phyloP scores from a whole-genome alignment of 2,797 vertebrate genomes.

The Serranus cabrilla region DNA sequence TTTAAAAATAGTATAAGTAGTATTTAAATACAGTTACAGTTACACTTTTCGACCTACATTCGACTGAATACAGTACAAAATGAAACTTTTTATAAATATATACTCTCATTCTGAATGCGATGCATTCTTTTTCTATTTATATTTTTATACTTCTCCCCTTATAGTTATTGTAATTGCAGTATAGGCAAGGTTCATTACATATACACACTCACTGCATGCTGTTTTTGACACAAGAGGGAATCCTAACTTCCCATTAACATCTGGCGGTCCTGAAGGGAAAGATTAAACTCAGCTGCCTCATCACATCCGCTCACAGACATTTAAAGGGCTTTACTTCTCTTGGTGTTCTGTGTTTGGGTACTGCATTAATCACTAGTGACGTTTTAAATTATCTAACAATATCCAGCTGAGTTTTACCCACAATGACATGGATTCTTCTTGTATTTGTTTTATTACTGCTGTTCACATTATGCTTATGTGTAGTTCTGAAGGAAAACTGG shows the following conservation, averaged over 20 bases:
- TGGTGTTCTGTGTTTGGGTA: slow-evolving; percentile 1
- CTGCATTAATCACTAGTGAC: slow-evolving; percentile 4
- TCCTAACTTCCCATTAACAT: slow-evolving; percentile 13
- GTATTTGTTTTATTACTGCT: neutral
- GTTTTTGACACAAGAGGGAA: slow-evolving; percentile 1
- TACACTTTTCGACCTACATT: too few relatives aligned
- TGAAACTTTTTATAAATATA: too few relatives aligned
- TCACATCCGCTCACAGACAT: slow-evolving; percentile 14
- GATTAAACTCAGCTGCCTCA: slow-evolving; percentile 19
- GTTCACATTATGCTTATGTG: neutral
- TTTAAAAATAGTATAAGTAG: too few relatives aligned
- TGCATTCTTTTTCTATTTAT: too few relatives aligned
- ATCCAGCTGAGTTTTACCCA: neutral
- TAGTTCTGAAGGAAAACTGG: neutral
- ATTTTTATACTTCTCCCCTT: too few relatives aligned
- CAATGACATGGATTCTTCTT: neutral
- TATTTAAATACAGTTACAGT: too few relatives aligned
- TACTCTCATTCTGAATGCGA: too few relatives aligned
- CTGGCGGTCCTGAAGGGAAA: neutral
- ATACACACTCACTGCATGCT: neutral
- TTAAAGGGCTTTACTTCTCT: slow-evolving; percentile 4
- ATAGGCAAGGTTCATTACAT: neutral
- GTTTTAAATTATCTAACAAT: slow-evolving; percentile 1
- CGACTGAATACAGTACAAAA: too few relatives aligned
- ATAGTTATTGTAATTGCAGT: neutral